phyloP scores from a whole-genome alignment of 2,888 invertebrate genomes.

The Spodoptera exigua region DNA sequence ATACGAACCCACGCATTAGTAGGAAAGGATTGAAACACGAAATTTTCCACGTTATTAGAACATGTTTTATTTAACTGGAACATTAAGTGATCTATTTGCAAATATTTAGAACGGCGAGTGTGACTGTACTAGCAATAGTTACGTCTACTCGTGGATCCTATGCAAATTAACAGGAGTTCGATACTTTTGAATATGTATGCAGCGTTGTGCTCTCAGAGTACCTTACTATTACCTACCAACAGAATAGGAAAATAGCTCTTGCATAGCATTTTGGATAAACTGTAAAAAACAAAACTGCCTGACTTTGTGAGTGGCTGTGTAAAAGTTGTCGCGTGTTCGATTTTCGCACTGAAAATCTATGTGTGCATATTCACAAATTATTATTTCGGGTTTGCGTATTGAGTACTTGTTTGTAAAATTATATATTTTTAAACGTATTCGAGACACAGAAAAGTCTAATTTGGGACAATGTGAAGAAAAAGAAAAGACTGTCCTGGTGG shows the following conservation, averaged over 20 bases:
- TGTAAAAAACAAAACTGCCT: background rate
- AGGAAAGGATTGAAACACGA: background rate
- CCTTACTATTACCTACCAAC: conserved; percentile 14
- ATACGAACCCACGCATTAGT: too few relatives aligned
- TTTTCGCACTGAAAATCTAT: too few relatives aligned
- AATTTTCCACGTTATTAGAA: too few relatives aligned
- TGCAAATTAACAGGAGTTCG: conserved; percentile 61
- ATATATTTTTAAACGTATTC: too few relatives aligned
- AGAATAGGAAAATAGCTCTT: conserved; percentile 4
- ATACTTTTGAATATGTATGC: conserved; percentile 65
- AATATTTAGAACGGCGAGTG: conserved; percentile 17
- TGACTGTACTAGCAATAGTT: conserved; percentile 30
- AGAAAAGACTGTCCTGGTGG: too few relatives aligned
- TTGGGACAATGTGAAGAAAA: too few relatives aligned
- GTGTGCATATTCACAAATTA: too few relatives aligned
- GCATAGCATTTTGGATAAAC: background rate
- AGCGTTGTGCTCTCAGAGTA: conserved; percentile 13
- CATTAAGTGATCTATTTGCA: conserved; percentile 4
- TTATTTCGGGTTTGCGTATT: too few relatives aligned
- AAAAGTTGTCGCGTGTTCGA: too few relatives aligned
- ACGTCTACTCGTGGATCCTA: conserved; percentile 37
- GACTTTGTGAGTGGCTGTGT: too few relatives aligned
- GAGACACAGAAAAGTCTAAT: too few relatives aligned
- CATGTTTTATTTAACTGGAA: background rate
- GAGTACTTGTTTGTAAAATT: too few relatives aligned